A percentile compares a stretch with the other conserved stretches of the same genome.
Evolutionary conservation across 2,113 vertebrate genomes (phyloP).

Genomic region (Siniperca chuatsi): DNA sequence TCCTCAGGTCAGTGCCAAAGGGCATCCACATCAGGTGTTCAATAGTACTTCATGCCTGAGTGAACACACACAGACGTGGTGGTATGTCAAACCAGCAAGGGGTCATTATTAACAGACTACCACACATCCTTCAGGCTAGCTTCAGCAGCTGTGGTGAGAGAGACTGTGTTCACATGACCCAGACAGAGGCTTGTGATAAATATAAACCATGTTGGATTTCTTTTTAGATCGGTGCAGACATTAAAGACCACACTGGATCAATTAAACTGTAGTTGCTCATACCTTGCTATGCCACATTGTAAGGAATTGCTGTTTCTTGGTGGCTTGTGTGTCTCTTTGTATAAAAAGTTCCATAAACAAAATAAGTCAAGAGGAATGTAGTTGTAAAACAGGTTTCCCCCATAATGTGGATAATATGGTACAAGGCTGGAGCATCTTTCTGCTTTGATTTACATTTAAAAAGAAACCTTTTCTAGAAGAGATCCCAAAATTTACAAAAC

Average conservation of each 20-base stretch:
- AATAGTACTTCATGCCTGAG: constrained; percentile 29
- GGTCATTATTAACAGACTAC: constrained; percentile 67
- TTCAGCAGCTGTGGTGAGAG: constrained; percentile 5
- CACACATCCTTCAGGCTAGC: constrained; percentile 59
- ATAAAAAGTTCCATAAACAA: neutral
- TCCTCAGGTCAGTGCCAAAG: constrained; percentile 34
- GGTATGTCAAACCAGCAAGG: constrained; percentile 51
- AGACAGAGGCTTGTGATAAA: neutral
- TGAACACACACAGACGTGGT: constrained; percentile 1
- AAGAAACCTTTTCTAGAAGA: neutral
- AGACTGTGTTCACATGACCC: constrained; percentile 17
- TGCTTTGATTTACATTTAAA: neutral
- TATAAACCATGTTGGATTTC: neutral
- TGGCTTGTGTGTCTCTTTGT: neutral
- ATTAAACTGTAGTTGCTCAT: neutral
- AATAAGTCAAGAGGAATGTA: neutral
- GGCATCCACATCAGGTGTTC: constrained; percentile 61
- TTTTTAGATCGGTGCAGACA: neutral
- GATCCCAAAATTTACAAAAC: neutral
- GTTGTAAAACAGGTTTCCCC: neutral
- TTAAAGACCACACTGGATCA: neutral
- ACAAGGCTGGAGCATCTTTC: neutral
- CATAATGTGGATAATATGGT: neutral
- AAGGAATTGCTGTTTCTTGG: neutral
- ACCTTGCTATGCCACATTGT: neutral